Evolutionary conservation across 2,888 invertebrate genomes (phyloP).

Genomic region (Perizoma flavofasciatum): DNA sequence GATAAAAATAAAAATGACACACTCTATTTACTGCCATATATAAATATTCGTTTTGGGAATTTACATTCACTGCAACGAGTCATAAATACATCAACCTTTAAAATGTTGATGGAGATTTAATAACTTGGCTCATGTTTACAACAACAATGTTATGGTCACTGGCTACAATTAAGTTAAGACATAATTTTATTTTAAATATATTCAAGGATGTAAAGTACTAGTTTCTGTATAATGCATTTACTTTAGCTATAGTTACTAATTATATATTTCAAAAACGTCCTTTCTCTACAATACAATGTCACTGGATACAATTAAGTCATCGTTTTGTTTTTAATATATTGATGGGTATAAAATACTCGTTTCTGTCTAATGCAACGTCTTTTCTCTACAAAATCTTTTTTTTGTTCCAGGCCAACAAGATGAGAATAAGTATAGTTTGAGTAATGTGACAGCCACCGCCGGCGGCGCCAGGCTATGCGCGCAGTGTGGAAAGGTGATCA

Average conservation of each 20-base stretch:
- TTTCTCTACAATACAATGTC: no score
- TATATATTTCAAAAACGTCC: no score
- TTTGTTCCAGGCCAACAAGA: slow-evolving; percentile 73
- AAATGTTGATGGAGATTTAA: slow-evolving; percentile 31
- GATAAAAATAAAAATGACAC: slow-evolving; percentile 6
- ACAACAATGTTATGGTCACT: slow-evolving; percentile 20
- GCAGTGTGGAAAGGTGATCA: slow-evolving; percentile 93
- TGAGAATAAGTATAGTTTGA: slow-evolving; percentile 72
- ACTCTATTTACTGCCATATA: slow-evolving; percentile 12
- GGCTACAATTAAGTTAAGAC: slow-evolving; percentile 6
- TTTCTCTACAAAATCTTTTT: neutral
- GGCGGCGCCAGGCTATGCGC: slow-evolving; percentile 88
- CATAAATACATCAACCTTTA: slow-evolving; percentile 33
- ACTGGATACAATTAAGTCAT: no score
- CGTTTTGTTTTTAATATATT: no score
- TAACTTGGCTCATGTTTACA: slow-evolving; percentile 23
- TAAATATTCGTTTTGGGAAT: slow-evolving; percentile 43
- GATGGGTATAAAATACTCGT: no score
- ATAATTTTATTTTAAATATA: slow-evolving; percentile 8
- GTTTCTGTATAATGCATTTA: no score
- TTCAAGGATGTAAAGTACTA: slow-evolving; percentile 1
- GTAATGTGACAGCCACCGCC: slow-evolving; percentile 59
- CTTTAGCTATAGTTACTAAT: no score
- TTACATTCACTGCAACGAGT: slow-evolving; percentile 35
- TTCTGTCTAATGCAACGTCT: no score